Base-by-base conservation (phyloP, 2,113 vertebrate species). In the Prionailurus viverrinus region DNA sequence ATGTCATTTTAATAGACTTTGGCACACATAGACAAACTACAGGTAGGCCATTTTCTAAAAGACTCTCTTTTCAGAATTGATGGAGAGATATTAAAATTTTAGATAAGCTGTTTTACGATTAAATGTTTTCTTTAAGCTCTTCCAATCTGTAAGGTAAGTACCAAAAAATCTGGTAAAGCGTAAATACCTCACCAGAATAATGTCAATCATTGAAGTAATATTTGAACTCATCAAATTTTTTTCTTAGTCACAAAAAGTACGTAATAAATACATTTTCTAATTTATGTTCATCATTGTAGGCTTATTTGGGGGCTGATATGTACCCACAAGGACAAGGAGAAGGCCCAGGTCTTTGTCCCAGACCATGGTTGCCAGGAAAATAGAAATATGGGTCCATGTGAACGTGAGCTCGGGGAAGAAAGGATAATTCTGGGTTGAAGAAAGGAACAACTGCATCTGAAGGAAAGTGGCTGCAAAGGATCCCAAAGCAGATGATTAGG, bases 1-100 rank as follows among this genome's bases (percentile, higher is more conserved):
- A 90, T 93, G 84, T 63, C 66, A 92, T 96, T 94, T 95, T 95
- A 97, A 97, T 96, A 90, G 58, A 71, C 78, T 89, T 93, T 97
- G 94, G 87, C 91, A 95, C 83, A 74, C 29, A 81, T 0, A 73
- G 39, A 63, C 82, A 96, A 97, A 94, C 78, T 71, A 68, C 29
- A 96, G 79, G 74, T 94, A 85, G 83, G 13, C 39, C 58, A 94
- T 96, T 97, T 97, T 96, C 65, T 76, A 71, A 96, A 94, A 90
- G 53, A 51, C 4, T 91, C 10, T 55, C 86, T 85, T 81, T 95
- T 80, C 78, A 63, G 27, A 90, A 68, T 69, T 69, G 58, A 81
- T 80, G 16, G 71, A 19, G 68, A 45, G 31, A 71, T 51, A 87
- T 82, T 82, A 95, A 96, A 94, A 90, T 95, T 21, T 94, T 48